Evolutionary conservation across 1,140 invertebrate species (phyloP), one percentile per base, ranked within the genome.

Genomic region (Acromyrmex heyeri): DNA sequence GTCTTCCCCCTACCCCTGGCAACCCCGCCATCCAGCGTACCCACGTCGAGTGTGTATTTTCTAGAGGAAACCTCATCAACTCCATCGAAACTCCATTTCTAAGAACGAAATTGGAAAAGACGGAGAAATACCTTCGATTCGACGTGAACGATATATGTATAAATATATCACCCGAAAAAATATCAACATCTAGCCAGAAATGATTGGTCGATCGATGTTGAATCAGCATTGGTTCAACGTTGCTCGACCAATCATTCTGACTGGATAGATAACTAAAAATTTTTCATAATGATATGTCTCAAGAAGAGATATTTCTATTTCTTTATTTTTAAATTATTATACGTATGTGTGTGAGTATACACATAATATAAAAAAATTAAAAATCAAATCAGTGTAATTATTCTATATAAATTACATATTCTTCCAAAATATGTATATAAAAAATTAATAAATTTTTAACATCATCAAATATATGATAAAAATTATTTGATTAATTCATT

Each of bases 11-110:
- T 38, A 2, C 53, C 59, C 27, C 53, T 30, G 18, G 44, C 44
- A 18, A 27, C 73, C 30, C 48, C 59, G 77, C 77, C 61, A 27
- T 24, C n/a, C 83, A 7, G 55, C 85, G 57, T 76, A 78, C 44
- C 86, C 64, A 90, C 59, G 69, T 90, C 89, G 81, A 90, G 89
- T 88, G 89, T 90, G 89, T 90, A 90, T 90, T 90, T 90, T 90
- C 88, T 77, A 90, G 89, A 90, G 89, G 86, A 88, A 90, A 90
- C 89, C 89, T 90, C 89, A 90, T 90, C 88, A 90, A 90, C 89
- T 90, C 88, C 86, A 90, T 90, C 89, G 85, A 90, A 90, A 90
- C 89, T 90, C 89, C 86, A 90, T 90, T 90, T 90, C 89, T 90
- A 87, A 90, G 89, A 90, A 90, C 86, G 89, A 87, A 90, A 90